Evolutionary conservation across 2,888 invertebrate species (phyloP), one percentile per base, ranked within the genome.

Genomic region (Ophion slaviceki): DNA sequence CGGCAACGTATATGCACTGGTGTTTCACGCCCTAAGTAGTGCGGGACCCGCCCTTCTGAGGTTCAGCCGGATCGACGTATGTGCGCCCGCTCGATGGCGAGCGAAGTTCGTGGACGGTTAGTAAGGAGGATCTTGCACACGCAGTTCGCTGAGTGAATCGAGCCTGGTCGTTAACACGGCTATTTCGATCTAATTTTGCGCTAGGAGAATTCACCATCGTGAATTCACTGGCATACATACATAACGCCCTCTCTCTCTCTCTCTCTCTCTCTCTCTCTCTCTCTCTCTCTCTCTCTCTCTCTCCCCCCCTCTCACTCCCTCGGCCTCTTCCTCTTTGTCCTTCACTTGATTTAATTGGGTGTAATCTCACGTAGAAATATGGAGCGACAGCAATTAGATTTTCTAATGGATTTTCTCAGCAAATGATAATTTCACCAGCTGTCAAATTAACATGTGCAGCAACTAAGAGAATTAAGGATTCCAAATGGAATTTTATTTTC

Each of bases 141-240:
- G 28, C 61, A 59, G 61, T 61, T 68, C 36, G 61, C 76, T 62
- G 64, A 68, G 70, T 64, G 70, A 82, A 82, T 82, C 40, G 61
- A 76, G 76, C 40, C 62, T 40, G 62, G 70, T 70, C 71, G 76
- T 59, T 77, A 75, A 75, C 75, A 53, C 70, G 62, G 71, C 66
- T 57, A 77, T 71, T 71, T 71, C 71, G 75, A 81, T 82, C 77
- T 71, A 45, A 82, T 82, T 82, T 74, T 28, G 14, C 36, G 62
- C 62, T 36, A 24, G 47, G 36, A 20, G 36, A 71, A 64, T 40
- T 83, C 72, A 62, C 47, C 53, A 47, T 57, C 59, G 53, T 8
- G 24, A 36, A 78, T 32, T 57, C 32, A 14, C 20, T 17, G 36
- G 20, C 20, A 66, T 66, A 66, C 2, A 64, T 17, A 28, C 6